Evolutionary conservation across 2,888 invertebrate genomes (phyloP).

Genomic region (Rhabditophanes sp.): DNA sequence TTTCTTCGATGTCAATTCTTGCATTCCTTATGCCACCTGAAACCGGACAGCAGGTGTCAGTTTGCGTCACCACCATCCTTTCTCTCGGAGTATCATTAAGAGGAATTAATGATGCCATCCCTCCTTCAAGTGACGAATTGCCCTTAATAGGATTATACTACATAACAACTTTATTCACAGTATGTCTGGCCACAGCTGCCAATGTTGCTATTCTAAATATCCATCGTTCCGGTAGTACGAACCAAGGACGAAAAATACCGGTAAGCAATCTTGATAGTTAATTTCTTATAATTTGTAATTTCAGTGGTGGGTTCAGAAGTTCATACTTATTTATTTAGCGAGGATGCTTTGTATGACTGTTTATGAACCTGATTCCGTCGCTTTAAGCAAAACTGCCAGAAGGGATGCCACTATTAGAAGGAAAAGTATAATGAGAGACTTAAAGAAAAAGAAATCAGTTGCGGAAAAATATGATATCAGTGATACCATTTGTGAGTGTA

Average conservation of each 20-base stretch:
- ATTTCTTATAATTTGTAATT: slow-evolving; percentile 7
- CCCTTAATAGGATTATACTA: slow-evolving; percentile 52
- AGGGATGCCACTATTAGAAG: slow-evolving; percentile 33
- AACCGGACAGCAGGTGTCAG: slow-evolving; percentile 48
- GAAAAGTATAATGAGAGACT: slow-evolving; percentile 32
- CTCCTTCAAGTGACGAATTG: slow-evolving; percentile 52
- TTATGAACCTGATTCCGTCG: slow-evolving; percentile 39
- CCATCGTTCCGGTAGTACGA: slow-evolving; percentile 49
- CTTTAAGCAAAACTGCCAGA: slow-evolving; percentile 32
- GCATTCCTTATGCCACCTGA: slow-evolving; percentile 53
- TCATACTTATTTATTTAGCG: slow-evolving; percentile 38
- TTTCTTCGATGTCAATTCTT: slow-evolving; percentile 50
- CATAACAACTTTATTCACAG: slow-evolving; percentile 50
- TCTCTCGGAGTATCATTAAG: slow-evolving; percentile 52
- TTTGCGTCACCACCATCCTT: slow-evolving; percentile 51
- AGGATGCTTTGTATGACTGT: slow-evolving; percentile 35
- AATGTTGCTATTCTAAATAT: slow-evolving; percentile 70
- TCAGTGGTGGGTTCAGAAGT: slow-evolving; percentile 27
- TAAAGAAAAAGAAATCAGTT: slow-evolving; percentile 21
- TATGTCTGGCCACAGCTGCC: slow-evolving; percentile 49
- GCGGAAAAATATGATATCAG: slow-evolving; percentile 3
- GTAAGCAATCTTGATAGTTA: no score
- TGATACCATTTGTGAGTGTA: slow-evolving; percentile 22
- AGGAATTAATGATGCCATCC: no score
- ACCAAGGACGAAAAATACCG: slow-evolving; percentile 22